Evolutionary conservation across 92 coral and sea anemone species (phyloP).

Genomic region (Bergia sp.): DNA sequence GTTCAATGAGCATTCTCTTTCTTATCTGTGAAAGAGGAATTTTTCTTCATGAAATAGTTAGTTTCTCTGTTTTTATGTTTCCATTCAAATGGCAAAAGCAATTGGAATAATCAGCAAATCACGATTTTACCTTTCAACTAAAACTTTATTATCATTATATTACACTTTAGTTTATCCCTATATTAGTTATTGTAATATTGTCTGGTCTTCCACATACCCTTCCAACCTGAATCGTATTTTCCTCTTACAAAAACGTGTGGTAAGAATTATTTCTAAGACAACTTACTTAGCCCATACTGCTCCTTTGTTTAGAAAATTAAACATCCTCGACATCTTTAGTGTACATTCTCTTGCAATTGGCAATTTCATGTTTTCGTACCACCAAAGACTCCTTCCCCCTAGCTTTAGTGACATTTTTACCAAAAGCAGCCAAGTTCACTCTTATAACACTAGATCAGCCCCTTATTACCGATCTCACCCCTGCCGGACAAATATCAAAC

Average conservation of each 20-base stretch:
- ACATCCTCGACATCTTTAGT: constrained; percentile 28
- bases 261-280: constrained; percentile 26
- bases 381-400: constrained; percentile 29
- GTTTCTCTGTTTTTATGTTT: constrained; percentile 36
- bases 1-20: constrained; percentile 32
- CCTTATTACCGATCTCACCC: constrained; percentile 32
- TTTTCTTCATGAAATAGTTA: constrained; percentile 46
- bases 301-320: constrained; percentile 18
- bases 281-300: constrained; percentile 23
- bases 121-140: constrained; percentile 30
- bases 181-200: constrained; percentile 34
- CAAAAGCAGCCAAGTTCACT: constrained; percentile 26
- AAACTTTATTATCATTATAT: constrained; percentile 30
- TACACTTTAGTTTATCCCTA: constrained; percentile 32
- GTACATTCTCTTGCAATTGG: constrained; percentile 21
- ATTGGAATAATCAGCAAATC: constrained; percentile 20
- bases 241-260: constrained; percentile 33
- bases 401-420: constrained; percentile 26
- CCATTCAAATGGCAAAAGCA: constrained; percentile 27
- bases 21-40: constrained; percentile 46
- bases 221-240: constrained; percentile 20
- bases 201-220: constrained; percentile 31
- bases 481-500: constrained; percentile 38
- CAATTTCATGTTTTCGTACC: constrained; percentile 34
- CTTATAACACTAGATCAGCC: constrained; percentile 39